phyloP scores from a whole-genome alignment of 53 echinoderm and acorn worm species.

The Holothuria scabra region DNA sequence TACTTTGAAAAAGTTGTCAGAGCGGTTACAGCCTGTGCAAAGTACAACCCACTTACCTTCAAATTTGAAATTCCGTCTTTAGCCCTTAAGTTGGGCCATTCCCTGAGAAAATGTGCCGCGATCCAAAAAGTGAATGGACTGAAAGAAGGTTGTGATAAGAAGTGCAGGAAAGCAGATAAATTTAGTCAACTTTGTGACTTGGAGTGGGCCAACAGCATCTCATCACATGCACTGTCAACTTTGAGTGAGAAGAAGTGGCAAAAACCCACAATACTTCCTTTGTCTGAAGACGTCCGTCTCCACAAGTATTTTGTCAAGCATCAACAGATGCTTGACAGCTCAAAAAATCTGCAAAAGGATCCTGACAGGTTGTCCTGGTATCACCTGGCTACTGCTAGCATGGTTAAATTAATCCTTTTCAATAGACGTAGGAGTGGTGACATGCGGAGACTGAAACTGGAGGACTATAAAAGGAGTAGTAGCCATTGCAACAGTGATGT shows the following conservation, averaged over 20 bases:
- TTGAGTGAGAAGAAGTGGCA: background rate
- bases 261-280: conserved; percentile 10
- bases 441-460: background rate
- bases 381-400: background rate
- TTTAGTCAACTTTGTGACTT: conserved; percentile 15
- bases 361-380: conserved; percentile 3
- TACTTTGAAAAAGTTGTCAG: conserved; percentile 24
- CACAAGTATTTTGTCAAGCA: conserved; percentile 1
- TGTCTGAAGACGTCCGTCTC: background rate
- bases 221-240: background rate
- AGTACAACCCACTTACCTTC: background rate
- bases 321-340: too few relatives aligned
- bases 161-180: conserved; percentile 2
- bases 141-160: background rate
- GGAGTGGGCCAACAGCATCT: conserved; percentile 6
- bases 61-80: conserved; percentile 15
- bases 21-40: background rate
- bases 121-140: conserved; percentile 1
- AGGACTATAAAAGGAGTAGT: background rate
- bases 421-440: conserved; percentile 27
- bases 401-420: conserved; percentile 12
- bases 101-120: conserved; percentile 7
- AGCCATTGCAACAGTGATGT: background rate
- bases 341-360: background rate
- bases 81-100: conserved; percentile 23